Base-by-base conservation (phyloP, 2,113 vertebrate genomes). In the Tupaia chinensis region DNA sequence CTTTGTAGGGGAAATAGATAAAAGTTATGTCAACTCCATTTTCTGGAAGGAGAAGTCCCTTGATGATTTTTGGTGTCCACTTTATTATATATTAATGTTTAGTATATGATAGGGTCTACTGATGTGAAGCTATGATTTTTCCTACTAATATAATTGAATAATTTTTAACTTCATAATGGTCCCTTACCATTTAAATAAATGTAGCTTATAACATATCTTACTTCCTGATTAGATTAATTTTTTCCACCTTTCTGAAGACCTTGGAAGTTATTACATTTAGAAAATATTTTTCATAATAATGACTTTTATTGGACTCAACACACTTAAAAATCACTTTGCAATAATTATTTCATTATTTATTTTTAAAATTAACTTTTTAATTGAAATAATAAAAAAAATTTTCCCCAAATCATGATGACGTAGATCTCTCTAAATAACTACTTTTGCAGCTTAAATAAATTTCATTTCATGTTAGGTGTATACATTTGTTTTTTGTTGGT, bases 191-290 rank as follows among this genome's bases (percentile, higher is more conserved):
- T 68, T 83, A 80, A 72, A 77, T 89, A n/a, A 3, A 10, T 69
- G 2, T 78, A 61, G 22, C 54, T 88, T 95, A 69, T 61, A 82
- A 80, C 60, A 58, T 82, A 13, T 91, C 63, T 95, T 73, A 86
- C 25, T 87, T 34, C 63, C 23, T 63, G 7, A 3, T 54, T 88
- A 77, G 56, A 63, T 77, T 77, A 69, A 95, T 69, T 54, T 27
- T 9, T 88, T 77, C 77, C 70, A 88, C 56, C 34, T 34, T 92
- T 2, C 34, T 83, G 14, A 29, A 63, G 54, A 95, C 61, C 14
- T 76, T 87, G 20, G 74, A 61, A 69, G 12, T 22, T 3, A 58
- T 11, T 58, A 61, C 32, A 34, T 61, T 61, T 23, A 23, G 10
- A 80, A 32, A 32, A 22, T 80, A 61, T 22, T 32, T 61, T 80